A percentile compares a stretch with the other conserved stretches of the same genome.
These are phyloP conservation scores for Papilio polytes DNA, from an alignment of 1,140 invertebrate species.

Conservation along the genomic window DNA sequence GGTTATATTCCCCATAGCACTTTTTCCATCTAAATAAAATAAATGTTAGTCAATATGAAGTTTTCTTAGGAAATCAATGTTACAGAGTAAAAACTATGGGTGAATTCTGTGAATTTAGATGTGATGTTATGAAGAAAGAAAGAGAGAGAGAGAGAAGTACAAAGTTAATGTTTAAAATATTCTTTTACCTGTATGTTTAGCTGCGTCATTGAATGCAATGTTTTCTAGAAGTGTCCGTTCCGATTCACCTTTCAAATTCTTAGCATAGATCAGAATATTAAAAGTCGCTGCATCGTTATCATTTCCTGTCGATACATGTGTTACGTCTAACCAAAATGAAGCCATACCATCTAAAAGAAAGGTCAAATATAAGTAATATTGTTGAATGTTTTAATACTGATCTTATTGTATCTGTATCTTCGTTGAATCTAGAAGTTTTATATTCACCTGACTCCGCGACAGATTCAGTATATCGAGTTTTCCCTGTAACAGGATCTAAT, in stretches of 20 bases:
- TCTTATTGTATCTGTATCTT: too few species aligned
- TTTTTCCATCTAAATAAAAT: constrained; percentile 65
- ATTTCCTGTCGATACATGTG: constrained; percentile 86
- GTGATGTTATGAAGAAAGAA: neutral
- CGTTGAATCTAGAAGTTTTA: neutral
- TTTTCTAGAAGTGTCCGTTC: constrained; percentile 92
- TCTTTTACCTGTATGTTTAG: constrained; percentile 91
- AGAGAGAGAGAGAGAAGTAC: neutral
- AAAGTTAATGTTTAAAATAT: neutral
- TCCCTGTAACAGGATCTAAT: constrained; percentile 88
- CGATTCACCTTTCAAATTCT: constrained; percentile 94
- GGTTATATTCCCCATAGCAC: constrained; percentile 64
- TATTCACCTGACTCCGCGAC: constrained; percentile 75
- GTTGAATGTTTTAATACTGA: neutral
- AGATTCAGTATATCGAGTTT: constrained; percentile 88
- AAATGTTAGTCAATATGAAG: neutral
- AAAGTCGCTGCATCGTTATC: constrained; percentile 85
- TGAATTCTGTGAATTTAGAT: neutral
- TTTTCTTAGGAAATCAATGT: neutral
- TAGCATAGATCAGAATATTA: constrained; percentile 91
- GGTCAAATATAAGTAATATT: neutral
- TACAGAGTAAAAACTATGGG: neutral
- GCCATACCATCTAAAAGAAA: constrained; percentile 70
- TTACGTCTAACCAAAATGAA: constrained; percentile 88
- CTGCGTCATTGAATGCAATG: constrained; percentile 93